These are phyloP conservation scores for Gymnoscopelus braueri DNA, from an alignment of 2,797 vertebrate genomes.

Conservation along the genomic window DNA sequence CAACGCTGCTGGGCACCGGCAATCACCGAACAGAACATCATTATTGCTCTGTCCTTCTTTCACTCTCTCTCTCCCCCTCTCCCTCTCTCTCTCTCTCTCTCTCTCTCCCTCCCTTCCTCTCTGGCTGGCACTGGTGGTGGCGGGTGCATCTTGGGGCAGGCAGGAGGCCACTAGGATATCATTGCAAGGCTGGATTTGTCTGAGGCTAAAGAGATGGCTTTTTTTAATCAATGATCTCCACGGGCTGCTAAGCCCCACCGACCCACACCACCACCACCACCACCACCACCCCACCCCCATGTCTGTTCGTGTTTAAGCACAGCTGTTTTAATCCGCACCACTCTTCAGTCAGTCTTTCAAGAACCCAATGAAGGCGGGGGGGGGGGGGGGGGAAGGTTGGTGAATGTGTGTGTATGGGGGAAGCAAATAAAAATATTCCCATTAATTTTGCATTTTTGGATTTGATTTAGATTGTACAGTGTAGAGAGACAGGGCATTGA, in stretches of 20 bases:
- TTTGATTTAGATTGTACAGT: too few relatives aligned
- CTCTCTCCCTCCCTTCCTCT: conserved; percentile 13
- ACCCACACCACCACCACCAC: conserved; percentile 80
- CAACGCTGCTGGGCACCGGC: conserved; percentile 26
- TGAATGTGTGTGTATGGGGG: conserved; percentile 16
- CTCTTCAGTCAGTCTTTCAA: conserved; percentile 91
- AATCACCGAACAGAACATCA: conserved; percentile 61
- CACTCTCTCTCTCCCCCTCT: conserved; percentile 20
- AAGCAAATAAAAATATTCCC: conserved; percentile 66
- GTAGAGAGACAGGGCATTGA: too few relatives aligned
- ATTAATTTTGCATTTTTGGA: conserved; percentile 81
- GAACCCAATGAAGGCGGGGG: conserved; percentile 81
- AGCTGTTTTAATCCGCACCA: conserved; percentile 95
- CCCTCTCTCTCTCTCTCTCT: not conserved
- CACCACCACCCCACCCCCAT: conserved; percentile 37
- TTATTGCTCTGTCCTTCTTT: conserved; percentile 40
- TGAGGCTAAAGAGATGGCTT: conserved; percentile 89
- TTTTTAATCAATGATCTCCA: conserved; percentile 97
- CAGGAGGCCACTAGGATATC: conserved; percentile 70
- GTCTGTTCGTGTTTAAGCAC: conserved; percentile 86
- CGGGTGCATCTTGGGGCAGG: conserved; percentile 29
- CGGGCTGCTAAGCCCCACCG: conserved; percentile 86
- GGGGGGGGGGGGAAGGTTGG: conserved; percentile 44
- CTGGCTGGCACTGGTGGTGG: conserved; percentile 5
- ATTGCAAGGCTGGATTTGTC: conserved; percentile 87